Evolutionary conservation across 2,888 invertebrate genomes (phyloP), one percentile per base, ranked within the genome.

Genomic region (Pachymerium ferrugineum): DNA sequence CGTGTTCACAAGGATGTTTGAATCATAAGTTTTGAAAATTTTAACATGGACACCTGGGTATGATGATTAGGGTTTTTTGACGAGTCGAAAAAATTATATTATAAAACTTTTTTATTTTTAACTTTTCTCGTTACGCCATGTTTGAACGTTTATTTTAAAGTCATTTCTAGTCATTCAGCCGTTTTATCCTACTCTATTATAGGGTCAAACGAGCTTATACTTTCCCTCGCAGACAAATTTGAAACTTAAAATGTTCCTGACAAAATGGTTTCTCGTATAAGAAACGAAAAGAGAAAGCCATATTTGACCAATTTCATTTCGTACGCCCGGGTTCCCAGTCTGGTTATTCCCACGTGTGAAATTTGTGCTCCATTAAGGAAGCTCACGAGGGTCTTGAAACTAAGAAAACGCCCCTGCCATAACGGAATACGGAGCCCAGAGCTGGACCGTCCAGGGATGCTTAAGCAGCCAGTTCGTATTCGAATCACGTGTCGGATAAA

Each of bases 361-460:
- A 54, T 54, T 54, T 54, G 47, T 54, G 47, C 47, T 54, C 47
- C 47, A 54, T 54, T 54, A 54, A 54, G 19, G 47, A 54, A n/a
- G 47, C 47, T 54, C 47, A 54, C 47, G 47, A 3, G 47, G 47
- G 47, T 54, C 19, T 54, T 54, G 47, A 54, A 54, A 54, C 47
- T 54, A 54, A 54, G 47, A 54, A 54, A 54, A 54, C 47, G 47
- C 22, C 22, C 22, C 47, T 54, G 47, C 47, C 47, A 54, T 54
- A 54, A 54, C 47, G 47, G 47, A 54, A 54, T 54, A 54, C n/a
- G 47, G 47, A 22, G 47, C 47, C 38, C 47, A 19, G 47, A 54
- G 47, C 47, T 19, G 47, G 47, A 54, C 47, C 47, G 47, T 54
- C 47, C 47, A 54, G 47, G 47, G 47, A 54, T 54, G 47, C 22